Evolutionary conservation across 1,140 invertebrate species (phyloP).

Genomic region (Saccostrea echinata): DNA sequence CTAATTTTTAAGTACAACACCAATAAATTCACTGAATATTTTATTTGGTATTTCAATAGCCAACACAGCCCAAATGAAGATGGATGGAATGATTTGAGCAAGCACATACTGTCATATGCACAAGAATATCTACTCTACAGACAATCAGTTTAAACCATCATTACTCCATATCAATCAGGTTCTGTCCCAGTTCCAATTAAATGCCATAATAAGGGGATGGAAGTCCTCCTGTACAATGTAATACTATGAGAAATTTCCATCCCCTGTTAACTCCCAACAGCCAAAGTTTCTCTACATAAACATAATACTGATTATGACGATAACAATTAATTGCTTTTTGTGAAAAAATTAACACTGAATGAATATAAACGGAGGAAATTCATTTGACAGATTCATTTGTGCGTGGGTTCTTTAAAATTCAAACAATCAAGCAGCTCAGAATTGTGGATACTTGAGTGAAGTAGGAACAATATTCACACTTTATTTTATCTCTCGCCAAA

Average conservation of each 20-base stretch:
- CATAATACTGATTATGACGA: slow-evolving; percentile 28
- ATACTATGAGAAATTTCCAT: slow-evolving; percentile 11
- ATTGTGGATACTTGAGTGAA: not conserved
- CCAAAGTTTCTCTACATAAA: not conserved
- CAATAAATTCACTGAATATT: slow-evolving; percentile 41
- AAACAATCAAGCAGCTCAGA: not conserved
- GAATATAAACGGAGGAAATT: slow-evolving; percentile 11
- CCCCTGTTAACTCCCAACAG: not conserved
- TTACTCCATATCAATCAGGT: slow-evolving; percentile 8
- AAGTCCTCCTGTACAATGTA: not conserved
- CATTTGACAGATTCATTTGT: not conserved
- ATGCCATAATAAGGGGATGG: not conserved
- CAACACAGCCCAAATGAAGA: slow-evolving; percentile 58
- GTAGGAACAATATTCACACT: not conserved
- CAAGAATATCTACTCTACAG: slow-evolving; percentile 37
- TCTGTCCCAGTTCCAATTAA: slow-evolving; percentile 16
- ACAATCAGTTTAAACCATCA: slow-evolving; percentile 13
- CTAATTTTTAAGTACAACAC: not conserved
- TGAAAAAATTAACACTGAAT: slow-evolving; percentile 18
- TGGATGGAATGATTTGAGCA: slow-evolving; percentile 60
- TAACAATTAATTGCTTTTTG: slow-evolving; percentile 20
- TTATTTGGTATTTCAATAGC: slow-evolving; percentile 55
- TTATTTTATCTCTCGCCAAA: not conserved
- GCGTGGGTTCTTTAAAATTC: not conserved
- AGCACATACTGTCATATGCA: slow-evolving; percentile 52